These are phyloP conservation scores for Neosilurus mollespiculum DNA, from an alignment of 2,797 vertebrate species.

Conservation along the genomic window DNA sequence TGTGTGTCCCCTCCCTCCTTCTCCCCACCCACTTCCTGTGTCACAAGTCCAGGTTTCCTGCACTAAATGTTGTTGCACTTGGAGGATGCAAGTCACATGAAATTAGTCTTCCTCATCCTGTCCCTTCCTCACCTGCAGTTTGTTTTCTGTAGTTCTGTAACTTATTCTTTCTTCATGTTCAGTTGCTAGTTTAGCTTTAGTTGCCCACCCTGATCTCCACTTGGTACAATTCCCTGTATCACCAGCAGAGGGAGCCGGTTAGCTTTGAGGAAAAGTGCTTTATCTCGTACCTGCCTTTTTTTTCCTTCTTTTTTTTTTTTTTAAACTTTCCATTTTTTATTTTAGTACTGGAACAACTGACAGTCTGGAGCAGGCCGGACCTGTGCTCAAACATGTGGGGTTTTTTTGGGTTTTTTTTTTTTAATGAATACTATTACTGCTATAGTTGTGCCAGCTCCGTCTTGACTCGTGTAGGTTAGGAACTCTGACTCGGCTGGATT, in stretches of 20 bases:
- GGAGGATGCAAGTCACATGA: conserved; percentile 58
- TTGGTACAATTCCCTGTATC: conserved; percentile 22
- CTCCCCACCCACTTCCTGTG: conserved; percentile 42
- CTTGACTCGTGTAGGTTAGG: conserved; percentile 22
- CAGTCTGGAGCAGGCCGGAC: conserved; percentile 53
- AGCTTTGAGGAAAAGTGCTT: conserved; percentile 18
- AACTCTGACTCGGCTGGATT: conserved; percentile 63
- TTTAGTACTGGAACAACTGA: conserved; percentile 36
- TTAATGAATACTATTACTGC: background rate
- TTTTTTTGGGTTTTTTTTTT: background rate
- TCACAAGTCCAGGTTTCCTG: conserved; percentile 60
- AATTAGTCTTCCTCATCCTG: conserved; percentile 33
- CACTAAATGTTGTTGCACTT: conserved; percentile 67
- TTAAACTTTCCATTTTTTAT: background rate
- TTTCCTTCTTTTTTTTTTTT: background rate
- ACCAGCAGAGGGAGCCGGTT: conserved; percentile 54
- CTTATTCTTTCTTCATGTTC: conserved; percentile 34
- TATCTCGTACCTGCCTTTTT: background rate
- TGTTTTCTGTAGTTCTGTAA: conserved; percentile 48
- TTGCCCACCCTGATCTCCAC: conserved; percentile 8
- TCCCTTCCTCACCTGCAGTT: conserved; percentile 58
- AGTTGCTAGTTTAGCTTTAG: conserved; percentile 29
- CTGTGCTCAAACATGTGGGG: conserved; percentile 41
- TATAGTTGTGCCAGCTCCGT: conserved; percentile 21
- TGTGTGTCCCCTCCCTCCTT: conserved; percentile 29